Percentiles rank a stretch among this genome's conserved stretches.
phyloP scores from a whole-genome alignment of 2,113 vertebrate genomes.

The Peucedramus taeniatus region DNA sequence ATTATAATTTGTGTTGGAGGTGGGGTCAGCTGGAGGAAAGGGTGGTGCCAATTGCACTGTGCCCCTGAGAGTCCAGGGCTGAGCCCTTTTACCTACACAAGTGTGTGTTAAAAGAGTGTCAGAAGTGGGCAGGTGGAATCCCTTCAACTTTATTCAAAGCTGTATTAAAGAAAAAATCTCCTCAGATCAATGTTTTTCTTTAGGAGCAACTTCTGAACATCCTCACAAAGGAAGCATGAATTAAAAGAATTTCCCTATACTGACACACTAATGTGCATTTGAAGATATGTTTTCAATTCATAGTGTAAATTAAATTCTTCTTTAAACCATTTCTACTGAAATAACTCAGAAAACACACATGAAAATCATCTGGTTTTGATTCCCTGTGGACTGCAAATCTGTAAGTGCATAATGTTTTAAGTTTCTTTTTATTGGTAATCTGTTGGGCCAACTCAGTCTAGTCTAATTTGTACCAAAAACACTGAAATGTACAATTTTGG shows the following conservation, averaged over 20 bases:
- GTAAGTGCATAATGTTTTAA: not conserved
- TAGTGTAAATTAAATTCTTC: not conserved
- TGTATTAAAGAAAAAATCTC: not conserved
- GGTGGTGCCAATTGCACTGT: not conserved
- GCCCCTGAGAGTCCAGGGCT: not conserved
- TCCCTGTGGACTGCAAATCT: not conserved
- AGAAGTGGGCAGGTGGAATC: not conserved
- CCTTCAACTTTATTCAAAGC: not conserved
- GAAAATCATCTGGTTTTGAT: not conserved
- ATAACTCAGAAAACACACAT: not conserved
- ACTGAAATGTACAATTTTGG: not conserved
- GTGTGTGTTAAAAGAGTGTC: not conserved
- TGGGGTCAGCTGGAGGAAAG: not conserved
- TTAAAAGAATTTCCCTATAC: not conserved
- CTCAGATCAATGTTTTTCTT: not conserved
- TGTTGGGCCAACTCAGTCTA: not conserved
- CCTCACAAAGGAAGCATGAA: not conserved
- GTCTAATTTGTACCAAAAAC: slow-evolving; percentile 33
- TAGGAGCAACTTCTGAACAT: not conserved
- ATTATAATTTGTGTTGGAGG: not conserved
- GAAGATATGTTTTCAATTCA: not conserved
- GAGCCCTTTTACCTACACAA: not conserved
- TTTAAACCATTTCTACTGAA: not conserved
- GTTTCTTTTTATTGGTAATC: slow-evolving; percentile 9
- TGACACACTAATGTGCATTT: not conserved